Conservation (phyloP, 2,888 invertebrate genomes). For the Scaptomyza flava region DNA sequence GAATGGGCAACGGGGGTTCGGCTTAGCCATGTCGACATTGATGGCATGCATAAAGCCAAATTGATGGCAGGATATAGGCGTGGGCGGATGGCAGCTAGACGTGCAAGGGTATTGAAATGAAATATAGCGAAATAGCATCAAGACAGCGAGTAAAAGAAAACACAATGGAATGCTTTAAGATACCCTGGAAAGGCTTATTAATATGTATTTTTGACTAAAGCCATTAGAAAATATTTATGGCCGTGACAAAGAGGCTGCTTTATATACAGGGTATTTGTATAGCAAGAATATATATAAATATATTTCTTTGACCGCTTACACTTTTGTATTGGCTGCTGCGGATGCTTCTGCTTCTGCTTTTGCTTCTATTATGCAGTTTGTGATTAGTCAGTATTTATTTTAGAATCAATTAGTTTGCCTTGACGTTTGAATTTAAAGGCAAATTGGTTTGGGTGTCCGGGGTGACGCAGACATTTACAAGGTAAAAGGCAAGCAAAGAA, state of each 20-base stretch:
- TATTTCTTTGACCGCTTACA: constrained; percentile 2
- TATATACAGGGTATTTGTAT: constrained; percentile 22
- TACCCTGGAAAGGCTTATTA: too few relatives aligned
- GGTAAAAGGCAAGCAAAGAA: constrained; percentile 43
- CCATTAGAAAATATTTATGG: too few relatives aligned
- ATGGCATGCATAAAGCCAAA: constrained; percentile 30
- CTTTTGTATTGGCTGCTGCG: constrained; percentile 7
- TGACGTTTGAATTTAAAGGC: constrained; percentile 23
- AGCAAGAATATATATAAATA: not conserved
- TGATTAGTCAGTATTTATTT: constrained; percentile 79
- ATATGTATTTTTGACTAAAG: too few relatives aligned
- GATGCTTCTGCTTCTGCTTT: constrained; percentile 14
- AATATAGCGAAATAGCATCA: constrained; percentile 31
- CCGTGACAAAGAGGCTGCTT: too few relatives aligned
- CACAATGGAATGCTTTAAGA: not conserved
- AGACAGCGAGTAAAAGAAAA: not conserved
- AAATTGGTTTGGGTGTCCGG: not conserved
- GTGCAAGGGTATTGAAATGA: constrained; percentile 37
- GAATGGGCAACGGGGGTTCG: too few relatives aligned
- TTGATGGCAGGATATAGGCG: constrained; percentile 43
- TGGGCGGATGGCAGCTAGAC: constrained; percentile 9
- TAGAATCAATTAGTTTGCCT: constrained; percentile 76
- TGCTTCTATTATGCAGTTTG: constrained; percentile 62
- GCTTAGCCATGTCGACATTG: constrained; percentile 48
- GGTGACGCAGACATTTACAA: constrained; percentile 47